These are phyloP conservation scores for Australoheros scitulus DNA, from an alignment of 2,113 vertebrate genomes.

Conservation along the genomic window DNA sequence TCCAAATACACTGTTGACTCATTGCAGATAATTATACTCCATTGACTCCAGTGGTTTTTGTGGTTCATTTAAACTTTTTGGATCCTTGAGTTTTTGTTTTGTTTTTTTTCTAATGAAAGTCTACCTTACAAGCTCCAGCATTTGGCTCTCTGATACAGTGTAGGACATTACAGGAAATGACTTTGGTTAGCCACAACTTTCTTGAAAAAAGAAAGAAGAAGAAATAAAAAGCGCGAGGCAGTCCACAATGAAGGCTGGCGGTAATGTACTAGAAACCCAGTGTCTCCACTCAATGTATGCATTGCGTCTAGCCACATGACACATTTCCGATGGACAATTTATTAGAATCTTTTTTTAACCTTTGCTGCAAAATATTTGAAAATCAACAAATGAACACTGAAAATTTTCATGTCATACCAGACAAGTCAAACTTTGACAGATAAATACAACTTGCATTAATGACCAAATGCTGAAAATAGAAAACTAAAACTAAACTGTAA, in stretches of 20 bases:
- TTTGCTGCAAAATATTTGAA: slow-evolving; percentile 1
- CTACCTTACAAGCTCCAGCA: slow-evolving; percentile 40
- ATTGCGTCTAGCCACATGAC: slow-evolving; percentile 25
- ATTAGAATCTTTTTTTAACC: neutral
- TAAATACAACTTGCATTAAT: slow-evolving; percentile 26
- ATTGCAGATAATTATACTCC: slow-evolving; percentile 14
- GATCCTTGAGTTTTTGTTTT: slow-evolving; percentile 34
- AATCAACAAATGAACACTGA: slow-evolving; percentile 19
- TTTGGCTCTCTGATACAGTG: slow-evolving; percentile 53
- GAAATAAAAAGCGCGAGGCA: slow-evolving; percentile 24
- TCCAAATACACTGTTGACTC: slow-evolving; percentile 5
- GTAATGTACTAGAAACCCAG: slow-evolving; percentile 60
- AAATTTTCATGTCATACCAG: neutral
- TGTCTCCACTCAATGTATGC: slow-evolving; percentile 58
- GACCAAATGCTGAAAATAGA: slow-evolving; percentile 36
- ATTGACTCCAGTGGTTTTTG: slow-evolving; percentile 16
- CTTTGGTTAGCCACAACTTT: slow-evolving; percentile 73
- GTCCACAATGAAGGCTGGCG: slow-evolving; percentile 54
- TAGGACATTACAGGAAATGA: slow-evolving; percentile 71
- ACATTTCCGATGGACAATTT: slow-evolving; percentile 6
- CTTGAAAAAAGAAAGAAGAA: slow-evolving; percentile 41
- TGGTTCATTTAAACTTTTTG: slow-evolving; percentile 32
- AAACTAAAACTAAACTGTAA: slow-evolving; percentile 19
- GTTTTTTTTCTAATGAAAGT: slow-evolving; percentile 48
- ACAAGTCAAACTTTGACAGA: neutral